phyloP scores from a whole-genome alignment of 2,797 vertebrate genomes.

The Hybognathus amarus region DNA sequence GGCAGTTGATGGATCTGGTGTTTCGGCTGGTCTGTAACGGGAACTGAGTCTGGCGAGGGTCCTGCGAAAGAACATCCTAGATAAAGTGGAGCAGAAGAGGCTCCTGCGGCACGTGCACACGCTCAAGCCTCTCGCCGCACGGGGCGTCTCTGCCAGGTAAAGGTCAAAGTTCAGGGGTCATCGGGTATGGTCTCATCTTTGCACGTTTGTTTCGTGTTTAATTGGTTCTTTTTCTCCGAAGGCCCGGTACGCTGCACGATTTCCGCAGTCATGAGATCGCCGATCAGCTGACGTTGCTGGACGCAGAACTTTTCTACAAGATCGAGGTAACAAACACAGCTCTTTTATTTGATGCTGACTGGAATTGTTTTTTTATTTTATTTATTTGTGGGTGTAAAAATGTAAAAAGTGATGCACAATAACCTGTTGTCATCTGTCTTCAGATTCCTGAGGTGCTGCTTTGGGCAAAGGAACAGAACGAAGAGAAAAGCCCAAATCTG shows the following conservation, averaged over 20 bases:
- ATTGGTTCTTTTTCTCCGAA: conserved; percentile 66
- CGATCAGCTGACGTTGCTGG: conserved; percentile 95
- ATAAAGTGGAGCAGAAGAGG: conserved; percentile 96
- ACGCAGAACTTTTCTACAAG: conserved; percentile 97
- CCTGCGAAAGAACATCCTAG: conserved; percentile 95
- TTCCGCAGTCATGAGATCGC: conserved; percentile 98
- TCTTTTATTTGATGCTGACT: neutral
- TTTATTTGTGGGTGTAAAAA: neutral
- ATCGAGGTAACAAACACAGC: conserved; percentile 83
- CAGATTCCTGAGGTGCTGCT: conserved; percentile 98
- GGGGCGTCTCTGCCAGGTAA: conserved; percentile 95
- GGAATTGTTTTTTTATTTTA: too few species aligned
- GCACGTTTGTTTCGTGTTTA: conserved; percentile 1
- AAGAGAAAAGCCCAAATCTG: conserved; percentile 98
- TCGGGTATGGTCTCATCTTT: neutral
- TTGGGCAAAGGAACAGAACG: conserved; percentile 99
- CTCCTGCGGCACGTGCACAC: conserved; percentile 88
- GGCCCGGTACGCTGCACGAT: conserved; percentile 96
- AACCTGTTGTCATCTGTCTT: neutral
- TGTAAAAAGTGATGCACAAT: neutral
- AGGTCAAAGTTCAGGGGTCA: neutral
- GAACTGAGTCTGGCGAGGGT: conserved; percentile 96
- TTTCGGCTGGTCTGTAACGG: conserved; percentile 93
- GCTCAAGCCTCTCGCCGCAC: conserved; percentile 90
- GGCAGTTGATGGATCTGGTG: conserved; percentile 96